Base-by-base conservation (phyloP, 23 tunicate genomes). In the Styela plicata region DNA sequence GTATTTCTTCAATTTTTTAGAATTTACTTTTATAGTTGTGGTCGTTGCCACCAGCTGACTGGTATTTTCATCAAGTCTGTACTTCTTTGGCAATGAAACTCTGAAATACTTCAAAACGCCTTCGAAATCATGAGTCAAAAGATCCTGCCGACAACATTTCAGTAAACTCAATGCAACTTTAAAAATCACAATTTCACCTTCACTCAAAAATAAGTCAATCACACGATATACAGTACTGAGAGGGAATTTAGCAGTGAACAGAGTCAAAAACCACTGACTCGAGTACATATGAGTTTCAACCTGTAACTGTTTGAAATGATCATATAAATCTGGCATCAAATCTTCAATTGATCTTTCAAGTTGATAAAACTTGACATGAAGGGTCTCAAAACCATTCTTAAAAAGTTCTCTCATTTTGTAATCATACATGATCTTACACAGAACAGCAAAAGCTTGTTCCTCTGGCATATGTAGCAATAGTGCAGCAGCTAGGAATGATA, bases 161-260 rank as follows among this genome's bases (percentile, higher is more conserved):
- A 94, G 80, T 35, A 94, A 53, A 1, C 88, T 87, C 5, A 94
- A 81, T 21, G 98, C 98, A 64, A 94, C 90, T 53, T 81, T 70
- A 85, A 88, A 94, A 22, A 94, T 92, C 2, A 94, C 82, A 2
- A 79, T 82, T 69, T 92, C 97, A 36, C 97, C 97, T 84, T 94
- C 98, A 52, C 85, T 73, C 24, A 94, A 87, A 85, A 88, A 94
- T 20, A 88, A 64, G 57, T 94, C 98, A n/a, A 94, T 63, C 18
- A 94, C 94, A 64, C 87, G 89, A 81, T 64, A 94, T 24, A 94
- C 98, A 86, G 89, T 85, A 52, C 82, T 85, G 28, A 94, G 87
- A 33, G 98, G 98, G 77, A 94, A 94, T 70, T 94, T 94, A 22
- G 98, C 98, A 23, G 98, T 94, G 74, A 94, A 94, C 3, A 94